phyloP scores from a whole-genome alignment of 2,888 invertebrate species.

The Drosophila kambysellisi region DNA sequence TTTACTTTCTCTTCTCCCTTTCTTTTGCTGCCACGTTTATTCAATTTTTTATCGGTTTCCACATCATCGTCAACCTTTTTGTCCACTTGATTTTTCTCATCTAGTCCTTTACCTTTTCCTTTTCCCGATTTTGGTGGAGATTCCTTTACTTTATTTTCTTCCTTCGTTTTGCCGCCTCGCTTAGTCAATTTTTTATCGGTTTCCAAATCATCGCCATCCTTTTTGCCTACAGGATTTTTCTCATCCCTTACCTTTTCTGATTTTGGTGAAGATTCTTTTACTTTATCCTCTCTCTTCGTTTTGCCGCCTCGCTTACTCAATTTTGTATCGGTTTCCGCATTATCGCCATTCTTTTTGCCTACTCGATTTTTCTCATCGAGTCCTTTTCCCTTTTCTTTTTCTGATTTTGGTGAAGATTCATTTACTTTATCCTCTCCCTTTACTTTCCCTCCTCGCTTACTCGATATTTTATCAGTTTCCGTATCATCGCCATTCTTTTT shows the following conservation, averaged over 20 bases:
- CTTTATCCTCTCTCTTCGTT: neutral
- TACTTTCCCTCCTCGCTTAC: too few relatives aligned
- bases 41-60: neutral
- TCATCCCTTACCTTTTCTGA: neutral
- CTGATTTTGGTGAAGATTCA: neutral
- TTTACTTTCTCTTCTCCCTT: neutral
- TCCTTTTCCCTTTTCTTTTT: neutral
- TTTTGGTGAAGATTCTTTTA: neutral
- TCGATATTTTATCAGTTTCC: too few relatives aligned
- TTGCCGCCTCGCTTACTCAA: neutral
- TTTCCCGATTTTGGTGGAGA: neutral
- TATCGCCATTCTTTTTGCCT: neutral
- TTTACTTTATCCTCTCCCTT: neutral
- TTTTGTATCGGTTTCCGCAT: neutral
- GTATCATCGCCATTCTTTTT: too few relatives aligned
- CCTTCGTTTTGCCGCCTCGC: neutral
- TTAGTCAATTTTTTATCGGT: too few relatives aligned
- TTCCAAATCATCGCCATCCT: fast-evolving
- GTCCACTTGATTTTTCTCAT: neutral
- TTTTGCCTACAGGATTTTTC: neutral
- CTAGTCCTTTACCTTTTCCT: neutral
- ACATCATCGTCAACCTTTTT: neutral
- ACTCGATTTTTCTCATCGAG: neutral
- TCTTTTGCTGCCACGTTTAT: neutral
- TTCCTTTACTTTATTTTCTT: neutral